Conservation (phyloP, 2,113 vertebrate genomes). For the Brienomyrus brachyistius region DNA sequence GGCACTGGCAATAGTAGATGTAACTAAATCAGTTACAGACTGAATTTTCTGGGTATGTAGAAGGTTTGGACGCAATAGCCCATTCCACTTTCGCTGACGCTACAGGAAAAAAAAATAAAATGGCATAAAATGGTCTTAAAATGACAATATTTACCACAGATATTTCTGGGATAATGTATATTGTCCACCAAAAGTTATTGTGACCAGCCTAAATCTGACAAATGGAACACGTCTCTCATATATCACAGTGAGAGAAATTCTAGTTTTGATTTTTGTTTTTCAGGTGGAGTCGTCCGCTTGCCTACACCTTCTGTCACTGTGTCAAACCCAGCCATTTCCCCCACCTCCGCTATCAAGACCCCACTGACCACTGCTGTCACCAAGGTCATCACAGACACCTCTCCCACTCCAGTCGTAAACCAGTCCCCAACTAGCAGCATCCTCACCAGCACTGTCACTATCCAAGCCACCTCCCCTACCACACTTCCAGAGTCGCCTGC, state of each 20-base stretch:
- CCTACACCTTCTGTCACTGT: slow-evolving; percentile 5
- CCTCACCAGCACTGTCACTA: slow-evolving; percentile 1
- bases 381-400: background rate
- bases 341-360: background rate
- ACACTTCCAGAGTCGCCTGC: background rate
- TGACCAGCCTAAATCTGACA: background rate
- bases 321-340: background rate
- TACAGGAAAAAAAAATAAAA: no score
- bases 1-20: no score
- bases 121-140: background rate
- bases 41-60: no score
- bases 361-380: background rate
- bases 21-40: no score
- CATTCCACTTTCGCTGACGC: no score
- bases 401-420: slow-evolving; percentile 1
- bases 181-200: background rate
- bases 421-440: background rate
- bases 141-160: background rate
- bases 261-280: background rate
- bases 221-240: background rate
- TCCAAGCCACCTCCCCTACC: background rate
- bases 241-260: background rate
- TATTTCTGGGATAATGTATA: background rate
- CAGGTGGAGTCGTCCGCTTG: slow-evolving; percentile 24
- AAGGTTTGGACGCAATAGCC: no score